Base-by-base conservation (phyloP, 2,888 invertebrate genomes). In the Creontiades dilutus region DNA sequence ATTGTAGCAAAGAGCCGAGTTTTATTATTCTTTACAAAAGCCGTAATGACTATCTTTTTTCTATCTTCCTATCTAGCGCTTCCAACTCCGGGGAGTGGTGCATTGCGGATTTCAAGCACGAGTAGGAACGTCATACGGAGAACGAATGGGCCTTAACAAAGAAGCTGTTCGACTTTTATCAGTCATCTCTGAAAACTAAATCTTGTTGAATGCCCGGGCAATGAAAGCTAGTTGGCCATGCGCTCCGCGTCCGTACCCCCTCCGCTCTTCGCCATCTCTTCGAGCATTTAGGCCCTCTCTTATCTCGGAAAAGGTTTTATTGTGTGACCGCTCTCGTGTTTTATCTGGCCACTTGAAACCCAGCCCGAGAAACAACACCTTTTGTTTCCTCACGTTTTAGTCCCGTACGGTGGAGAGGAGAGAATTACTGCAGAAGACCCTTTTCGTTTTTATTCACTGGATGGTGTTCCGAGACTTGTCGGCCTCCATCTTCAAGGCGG, bases 341-440 rank as follows among this genome's bases (percentile, higher is more conserved):
- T 80, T 80, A 80, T 80, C 78, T 37, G 37, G 16, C 37, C 47
- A 80, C 78, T 80, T 46, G 78, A 80, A 47, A 4, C 78, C n/a
- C 19, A 28, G 2, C 68, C 27, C 12, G 78, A 47, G 19, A 13
- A 80, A 47, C 78, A 80, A 80, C 78, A 46, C 78, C 78, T 46
- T 80, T 46, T 80, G 78, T 80, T 80, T 80, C 78, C 16, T 46
- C 78, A 37, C 78, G 78, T 47, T 80, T 47, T 80, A 47, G 78
- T 80, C 37, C 37, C 37, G 37, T 37, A 37, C 37, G 37, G 37
- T n/a, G 37, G 37, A 37, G 37, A 37, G 37, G 37, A 37, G 37
- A 37, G 37, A 37, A 37, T 37, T 37, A 37, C 37, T 37, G 37
- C 37, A 37, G 37, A 37, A 37, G 7, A 37, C 37, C 37, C 37